Base-by-base conservation (phyloP, 2,797 vertebrate species). In the Diplodus sargus region DNA sequence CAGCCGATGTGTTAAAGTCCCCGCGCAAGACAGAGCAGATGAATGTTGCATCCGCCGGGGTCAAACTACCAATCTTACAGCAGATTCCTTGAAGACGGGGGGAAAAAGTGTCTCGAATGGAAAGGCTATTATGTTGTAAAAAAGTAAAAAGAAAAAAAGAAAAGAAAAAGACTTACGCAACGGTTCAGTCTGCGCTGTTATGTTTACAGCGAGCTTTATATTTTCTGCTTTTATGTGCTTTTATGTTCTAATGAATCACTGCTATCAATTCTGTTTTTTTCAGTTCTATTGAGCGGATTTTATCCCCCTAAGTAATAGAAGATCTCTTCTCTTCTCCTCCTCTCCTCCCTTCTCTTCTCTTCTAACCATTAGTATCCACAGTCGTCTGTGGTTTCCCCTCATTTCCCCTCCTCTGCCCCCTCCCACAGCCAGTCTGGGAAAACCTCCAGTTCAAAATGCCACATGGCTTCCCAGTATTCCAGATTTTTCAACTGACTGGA, bases 401-500 rank as follows among this genome's bases (percentile, higher is more conserved):
- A 64, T 57, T 34, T 74, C 49, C 34, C 65, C 63, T 28, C 23
- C 43, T 28, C 43, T 25, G 0, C 30, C 47, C 58, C 58, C 51
- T 67, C 74, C 56, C 57, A 23, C 60, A 71, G 53, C 28, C 59
- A 71, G 54, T 87, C 86, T 83, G 86, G 91, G 83, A 89, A 89
- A 63, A 58, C 39, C 0, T 91, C 89, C 89, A 91, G 82, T 70
- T 83, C 42, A 57, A 90, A 89, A 79, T 87, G 76, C 79, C 86
- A 87, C 88, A 87, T 87, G 86, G 83, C 49, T 85, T 91, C 79
- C 86, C 84, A 84, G 87, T 90, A 76, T 89, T 92, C 89, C 85
- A 81, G 52, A 84, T 70, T 79, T 78, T 87, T 86, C 7, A 4
- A 34, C 81, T 43, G 1, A 76, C 76, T 86, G 78, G 82, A 86